Conservation (phyloP, 2,888 invertebrate species). For the Platycheirus rosarum region DNA sequence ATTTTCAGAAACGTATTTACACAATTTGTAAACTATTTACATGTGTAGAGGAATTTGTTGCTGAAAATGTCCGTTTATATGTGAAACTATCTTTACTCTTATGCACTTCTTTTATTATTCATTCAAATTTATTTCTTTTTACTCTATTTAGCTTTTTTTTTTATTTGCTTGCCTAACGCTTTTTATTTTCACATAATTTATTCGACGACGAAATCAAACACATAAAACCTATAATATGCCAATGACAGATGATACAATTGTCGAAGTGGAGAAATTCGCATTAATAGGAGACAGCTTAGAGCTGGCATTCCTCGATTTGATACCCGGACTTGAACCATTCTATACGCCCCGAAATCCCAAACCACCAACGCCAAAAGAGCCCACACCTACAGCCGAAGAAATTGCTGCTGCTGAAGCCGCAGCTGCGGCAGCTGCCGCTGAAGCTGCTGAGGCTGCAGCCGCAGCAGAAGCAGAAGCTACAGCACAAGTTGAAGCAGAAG, state of each 20-base stretch:
- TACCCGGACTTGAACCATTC: constrained; percentile 85
- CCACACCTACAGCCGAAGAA: constrained; percentile 81
- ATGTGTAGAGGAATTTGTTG: background rate
- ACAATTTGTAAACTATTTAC: too few species aligned
- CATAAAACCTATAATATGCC: constrained; percentile 75
- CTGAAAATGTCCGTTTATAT: constrained; percentile 19
- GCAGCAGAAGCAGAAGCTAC: constrained; percentile 77
- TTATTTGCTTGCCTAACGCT: constrained; percentile 74
- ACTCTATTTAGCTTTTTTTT: constrained; percentile 63
- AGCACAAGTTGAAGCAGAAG: constrained; percentile 77
- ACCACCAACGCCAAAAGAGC: constrained; percentile 82
- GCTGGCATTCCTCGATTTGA: constrained; percentile 93
- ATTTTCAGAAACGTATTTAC: background rate
- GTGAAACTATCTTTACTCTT: constrained; percentile 69
- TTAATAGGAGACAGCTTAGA: constrained; percentile 97
- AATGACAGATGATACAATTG: constrained; percentile 90
- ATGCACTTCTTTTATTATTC: constrained; percentile 74
- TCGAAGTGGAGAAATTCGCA: constrained; percentile 96
- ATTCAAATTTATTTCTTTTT: constrained; percentile 64
- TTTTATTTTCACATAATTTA: constrained; percentile 72
- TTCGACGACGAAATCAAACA: constrained; percentile 38
- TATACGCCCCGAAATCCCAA: constrained; percentile 82
- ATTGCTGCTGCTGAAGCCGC: constrained; percentile 81
- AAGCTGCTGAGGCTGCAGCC: constrained; percentile 75
- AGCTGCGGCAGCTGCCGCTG: constrained; percentile 78